Evolutionary conservation across 2,888 invertebrate genomes (phyloP), one percentile per base, ranked within the genome.

Genomic region (Clanis bilineata): DNA sequence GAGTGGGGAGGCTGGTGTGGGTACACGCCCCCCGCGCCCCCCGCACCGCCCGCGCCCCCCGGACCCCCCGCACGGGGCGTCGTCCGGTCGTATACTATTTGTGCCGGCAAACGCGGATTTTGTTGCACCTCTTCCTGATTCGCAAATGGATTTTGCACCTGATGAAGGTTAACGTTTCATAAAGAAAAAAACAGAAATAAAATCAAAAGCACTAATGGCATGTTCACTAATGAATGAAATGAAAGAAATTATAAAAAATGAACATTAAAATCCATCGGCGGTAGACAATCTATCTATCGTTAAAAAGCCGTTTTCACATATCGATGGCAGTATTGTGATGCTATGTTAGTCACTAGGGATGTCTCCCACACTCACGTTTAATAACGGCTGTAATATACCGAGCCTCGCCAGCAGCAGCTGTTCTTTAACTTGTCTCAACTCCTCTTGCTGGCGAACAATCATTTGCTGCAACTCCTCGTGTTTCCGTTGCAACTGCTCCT

Each of bases 391-490:
- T 41, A 90, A 71, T 22, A 97, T 93, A 5, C 97, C 97, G 68
- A 96, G 95, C 73, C 96, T 93, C 0, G 97, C 96, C 82, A 97
- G 94, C 55, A 97, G 82, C 58, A 98, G 88, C 77, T 97, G 97
- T 77, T 97, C 97, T n/a, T 97, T 97, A 0, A 98, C 96, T 67
- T 95, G 93, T 45, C 96, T 93, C 67, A 98, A 85, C 82, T 98
- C 97, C 74, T 97, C 97, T 78, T 97, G 97, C 76, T 97, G 97
- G 67, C 96, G 94, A 57, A 95, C 94, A 63, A 98, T 97, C 76
- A 97, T 93, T 74, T 96, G 95, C 79, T 97, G 97, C 63, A 98
- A 86, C 77, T 97, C 96, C 65, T 96, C 96, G 76, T 97, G 97
- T 76, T 97, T 97, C 39, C 95, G 93, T 76, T 97, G 96, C 79